Evolutionary conservation across 2,888 invertebrate genomes (phyloP).

Genomic region (Lochmaea capreae): DNA sequence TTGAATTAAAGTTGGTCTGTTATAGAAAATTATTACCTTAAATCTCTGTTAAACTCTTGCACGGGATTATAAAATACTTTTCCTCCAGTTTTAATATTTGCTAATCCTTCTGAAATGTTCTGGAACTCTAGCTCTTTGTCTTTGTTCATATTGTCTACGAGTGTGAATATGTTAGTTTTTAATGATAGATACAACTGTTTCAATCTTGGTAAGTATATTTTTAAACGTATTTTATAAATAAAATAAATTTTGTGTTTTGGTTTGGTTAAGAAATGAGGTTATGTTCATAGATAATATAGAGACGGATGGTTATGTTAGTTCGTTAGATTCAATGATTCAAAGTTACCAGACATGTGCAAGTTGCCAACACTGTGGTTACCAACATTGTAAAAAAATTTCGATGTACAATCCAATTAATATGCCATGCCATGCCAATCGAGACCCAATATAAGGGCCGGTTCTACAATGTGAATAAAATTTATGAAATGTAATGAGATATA

Average conservation of each 20-base stretch:
- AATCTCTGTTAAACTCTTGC: conserved; percentile 97
- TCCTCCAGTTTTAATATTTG: conserved; percentile 78
- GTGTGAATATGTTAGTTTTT: not conserved
- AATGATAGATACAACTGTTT: not conserved
- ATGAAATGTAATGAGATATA: too few species aligned
- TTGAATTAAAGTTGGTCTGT: not conserved
- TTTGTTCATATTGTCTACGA: conserved; percentile 1
- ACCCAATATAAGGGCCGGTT: too few species aligned
- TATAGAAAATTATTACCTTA: conserved; percentile 69
- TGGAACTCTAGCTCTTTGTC: conserved; percentile 29
- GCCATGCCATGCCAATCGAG: too few species aligned
- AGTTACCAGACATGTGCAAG: too few species aligned
- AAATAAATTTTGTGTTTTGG: not conserved
- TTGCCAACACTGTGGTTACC: too few species aligned
- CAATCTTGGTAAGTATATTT: not conserved
- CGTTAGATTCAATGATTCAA: too few species aligned
- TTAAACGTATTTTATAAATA: not conserved
- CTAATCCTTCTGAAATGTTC: conserved; percentile 79
- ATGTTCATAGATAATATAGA: too few species aligned
- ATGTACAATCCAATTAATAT: too few species aligned
- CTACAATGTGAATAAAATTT: too few species aligned
- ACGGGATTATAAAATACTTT: conserved; percentile 98
- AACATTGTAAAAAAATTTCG: too few species aligned
- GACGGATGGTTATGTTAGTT: too few species aligned
- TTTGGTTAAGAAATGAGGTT: not conserved